Evolutionary conservation across 2,797 vertebrate genomes (phyloP).

Genomic region (Phrynocephalus forsythii): DNA sequence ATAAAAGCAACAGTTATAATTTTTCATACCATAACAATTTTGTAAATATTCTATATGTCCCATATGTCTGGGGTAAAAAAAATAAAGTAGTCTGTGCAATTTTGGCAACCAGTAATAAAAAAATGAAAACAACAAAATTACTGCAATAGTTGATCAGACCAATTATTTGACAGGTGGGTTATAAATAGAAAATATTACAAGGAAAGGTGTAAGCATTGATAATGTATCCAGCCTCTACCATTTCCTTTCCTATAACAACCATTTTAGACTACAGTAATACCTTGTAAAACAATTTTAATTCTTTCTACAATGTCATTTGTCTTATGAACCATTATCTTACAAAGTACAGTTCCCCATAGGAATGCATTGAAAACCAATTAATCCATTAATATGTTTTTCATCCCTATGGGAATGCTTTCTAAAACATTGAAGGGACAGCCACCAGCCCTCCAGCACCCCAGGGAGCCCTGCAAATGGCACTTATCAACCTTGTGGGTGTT

Average conservation of each 20-base stretch:
- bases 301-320: too few relatives aligned
- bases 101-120: not conserved
- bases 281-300: too few relatives aligned
- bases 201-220: not conserved
- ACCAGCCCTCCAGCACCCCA: too few relatives aligned
- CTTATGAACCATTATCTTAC: too few relatives aligned
- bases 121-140: not conserved
- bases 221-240: not conserved
- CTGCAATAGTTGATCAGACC: not conserved
- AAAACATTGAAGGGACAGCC: too few relatives aligned
- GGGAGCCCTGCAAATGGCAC: too few relatives aligned
- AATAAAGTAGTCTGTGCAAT: not conserved
- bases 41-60: not conserved
- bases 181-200: too few relatives aligned
- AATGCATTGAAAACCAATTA: too few relatives aligned
- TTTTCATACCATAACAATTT: slow-evolving; percentile 1
- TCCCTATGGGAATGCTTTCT: too few relatives aligned
- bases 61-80: not conserved
- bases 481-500: too few relatives aligned
- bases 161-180: not conserved
- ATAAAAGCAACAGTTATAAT: slow-evolving; percentile 27
- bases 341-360: too few relatives aligned
- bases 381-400: too few relatives aligned
- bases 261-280: not conserved
- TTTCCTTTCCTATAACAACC: not conserved